These are phyloP conservation scores for Pherbina coryleti DNA, from an alignment of 2,888 invertebrate genomes.

Conservation along the genomic window DNA sequence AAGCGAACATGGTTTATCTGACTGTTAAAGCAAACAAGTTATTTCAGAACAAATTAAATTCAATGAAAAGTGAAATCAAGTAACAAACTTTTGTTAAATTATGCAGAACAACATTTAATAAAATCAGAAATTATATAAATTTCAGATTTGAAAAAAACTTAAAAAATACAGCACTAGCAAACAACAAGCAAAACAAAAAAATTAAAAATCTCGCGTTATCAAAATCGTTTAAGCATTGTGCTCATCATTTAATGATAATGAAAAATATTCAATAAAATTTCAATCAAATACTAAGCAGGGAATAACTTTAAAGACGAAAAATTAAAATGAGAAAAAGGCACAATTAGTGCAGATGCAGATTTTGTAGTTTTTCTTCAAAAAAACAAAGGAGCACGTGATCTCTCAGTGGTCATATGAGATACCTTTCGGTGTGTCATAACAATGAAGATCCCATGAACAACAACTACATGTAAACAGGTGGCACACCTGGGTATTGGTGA, in stretches of 20 bases:
- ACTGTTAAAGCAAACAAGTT: not conserved
- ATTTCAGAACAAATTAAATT: not conserved
- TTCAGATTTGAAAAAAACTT: not conserved
- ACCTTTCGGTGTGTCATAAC: conserved; percentile 19
- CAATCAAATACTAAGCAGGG: not conserved
- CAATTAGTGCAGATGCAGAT: too few species aligned
- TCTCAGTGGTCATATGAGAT: conserved; percentile 3
- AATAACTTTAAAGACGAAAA: not conserved
- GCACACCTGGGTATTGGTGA: not conserved
- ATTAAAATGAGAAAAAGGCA: too few species aligned
- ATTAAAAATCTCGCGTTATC: too few species aligned
- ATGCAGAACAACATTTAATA: not conserved
- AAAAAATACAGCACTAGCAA: not conserved
- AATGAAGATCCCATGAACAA: conserved; percentile 10
- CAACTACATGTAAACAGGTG: not conserved
- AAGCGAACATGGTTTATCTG: conserved; percentile 37
- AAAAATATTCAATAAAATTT: not conserved
- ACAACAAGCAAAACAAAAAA: not conserved
- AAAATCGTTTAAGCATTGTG: not conserved
- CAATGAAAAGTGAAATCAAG: not conserved
- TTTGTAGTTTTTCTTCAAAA: not conserved
- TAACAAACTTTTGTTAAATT: not conserved
- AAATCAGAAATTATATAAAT: not conserved
- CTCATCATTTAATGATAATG: too few species aligned
- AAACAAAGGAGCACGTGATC: conserved; percentile 28